Conservation (phyloP, 2,888 invertebrate species). For the Tipula confusa region DNA sequence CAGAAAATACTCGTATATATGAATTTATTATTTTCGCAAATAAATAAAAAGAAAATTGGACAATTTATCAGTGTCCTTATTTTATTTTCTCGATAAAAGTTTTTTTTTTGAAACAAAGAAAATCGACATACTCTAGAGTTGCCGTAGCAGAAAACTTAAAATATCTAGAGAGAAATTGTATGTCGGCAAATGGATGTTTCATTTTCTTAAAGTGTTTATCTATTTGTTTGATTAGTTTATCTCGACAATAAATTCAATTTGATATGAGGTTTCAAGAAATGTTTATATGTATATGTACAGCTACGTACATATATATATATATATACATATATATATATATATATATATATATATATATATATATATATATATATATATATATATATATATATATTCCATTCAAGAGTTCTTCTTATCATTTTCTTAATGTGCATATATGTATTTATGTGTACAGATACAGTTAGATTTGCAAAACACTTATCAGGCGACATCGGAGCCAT, state of each 20-base stretch:
- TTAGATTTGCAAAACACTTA: no score
- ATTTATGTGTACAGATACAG: neutral
- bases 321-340: no score
- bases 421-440: neutral
- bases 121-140: neutral
- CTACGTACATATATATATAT: no score
- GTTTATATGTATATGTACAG: neutral
- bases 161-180: neutral
- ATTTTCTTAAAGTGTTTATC: neutral
- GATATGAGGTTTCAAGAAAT: neutral
- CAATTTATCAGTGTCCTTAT: neutral
- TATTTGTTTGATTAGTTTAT: constrained; percentile 9
- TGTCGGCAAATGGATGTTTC: neutral
- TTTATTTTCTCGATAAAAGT: neutral
- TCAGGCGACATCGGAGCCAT: no score
- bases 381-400: neutral
- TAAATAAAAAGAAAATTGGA: neutral
- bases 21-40: neutral
- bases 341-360: no score
- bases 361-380: no score
- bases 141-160: neutral
- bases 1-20: no score
- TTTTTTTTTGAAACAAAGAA: neutral
- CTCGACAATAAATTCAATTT: constrained; percentile 8
- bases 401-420: neutral